Percentiles rank a stretch among this genome's conserved stretches.
phyloP scores from a whole-genome alignment of 2,888 invertebrate species.

The Mesorhabditis belari region DNA sequence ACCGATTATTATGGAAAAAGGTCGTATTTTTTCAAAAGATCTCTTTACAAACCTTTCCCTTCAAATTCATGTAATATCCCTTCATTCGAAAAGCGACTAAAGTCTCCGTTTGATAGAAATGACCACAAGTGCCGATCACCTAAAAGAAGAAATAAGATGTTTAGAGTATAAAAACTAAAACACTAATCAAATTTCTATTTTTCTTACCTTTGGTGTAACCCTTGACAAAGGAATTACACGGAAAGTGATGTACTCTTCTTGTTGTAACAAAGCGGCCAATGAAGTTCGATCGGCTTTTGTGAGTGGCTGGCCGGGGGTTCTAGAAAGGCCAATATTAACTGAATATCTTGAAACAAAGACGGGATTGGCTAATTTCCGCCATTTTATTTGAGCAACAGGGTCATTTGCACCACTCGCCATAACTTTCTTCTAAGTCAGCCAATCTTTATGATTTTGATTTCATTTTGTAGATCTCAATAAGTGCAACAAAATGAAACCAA shows the following conservation, averaged over 20 bases:
- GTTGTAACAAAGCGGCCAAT: constrained; percentile 48
- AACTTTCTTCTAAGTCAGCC: no score
- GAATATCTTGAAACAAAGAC: no score
- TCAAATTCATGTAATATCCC: constrained; percentile 51
- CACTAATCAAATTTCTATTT: constrained; percentile 1
- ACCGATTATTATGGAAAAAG: no score
- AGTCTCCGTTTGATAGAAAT: constrained; percentile 56
- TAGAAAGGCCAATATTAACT: constrained; percentile 3
- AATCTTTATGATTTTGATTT: no score
- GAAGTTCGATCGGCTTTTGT: constrained; percentile 38
- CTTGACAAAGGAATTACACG: constrained; percentile 44
- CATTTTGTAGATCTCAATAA: background rate
- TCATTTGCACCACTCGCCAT: no score
- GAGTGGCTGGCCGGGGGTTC: constrained; percentile 26
- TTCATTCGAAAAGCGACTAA: constrained; percentile 51
- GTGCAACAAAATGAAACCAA: background rate
- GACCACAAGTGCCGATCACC: constrained; percentile 56
- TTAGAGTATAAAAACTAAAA: background rate
- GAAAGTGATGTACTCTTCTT: constrained; percentile 49
- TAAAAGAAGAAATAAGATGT: constrained; percentile 5
- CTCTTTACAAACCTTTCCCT: constrained; percentile 13
- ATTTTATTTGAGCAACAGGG: no score
- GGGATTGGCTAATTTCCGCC: no score
- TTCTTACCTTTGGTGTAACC: constrained; percentile 45
- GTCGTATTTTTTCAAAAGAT: background rate